A percentile compares a stretch with the other conserved stretches of the same genome.
phyloP scores from a whole-genome alignment of 2,888 invertebrate genomes.

The Elegia similella region DNA sequence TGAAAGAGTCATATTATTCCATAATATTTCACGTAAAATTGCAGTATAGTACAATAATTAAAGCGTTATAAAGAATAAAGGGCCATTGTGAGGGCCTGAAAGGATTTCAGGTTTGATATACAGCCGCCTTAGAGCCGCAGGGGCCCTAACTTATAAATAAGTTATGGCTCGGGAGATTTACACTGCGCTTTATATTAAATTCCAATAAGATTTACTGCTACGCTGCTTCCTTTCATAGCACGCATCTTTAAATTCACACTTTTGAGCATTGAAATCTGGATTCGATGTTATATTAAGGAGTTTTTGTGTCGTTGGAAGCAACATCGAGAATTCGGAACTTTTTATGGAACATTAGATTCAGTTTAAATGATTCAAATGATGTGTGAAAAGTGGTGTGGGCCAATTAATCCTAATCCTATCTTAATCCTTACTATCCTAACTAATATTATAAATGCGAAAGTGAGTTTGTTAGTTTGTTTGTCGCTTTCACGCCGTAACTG shows the following conservation, averaged over 20 bases:
- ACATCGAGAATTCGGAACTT: neutral
- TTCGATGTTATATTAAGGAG: neutral
- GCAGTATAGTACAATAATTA: conserved; percentile 29
- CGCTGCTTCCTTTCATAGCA: neutral
- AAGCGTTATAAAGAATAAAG: conserved; percentile 31
- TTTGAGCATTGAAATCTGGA: neutral
- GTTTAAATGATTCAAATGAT: neutral
- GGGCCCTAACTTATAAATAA: conserved; percentile 59
- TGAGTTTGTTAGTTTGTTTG: no score
- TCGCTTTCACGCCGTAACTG: no score
- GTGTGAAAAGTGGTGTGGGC: no score
- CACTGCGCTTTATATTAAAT: conserved; percentile 66
- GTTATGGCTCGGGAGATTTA: conserved; percentile 58
- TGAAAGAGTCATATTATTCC: neutral
- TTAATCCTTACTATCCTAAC: no score
- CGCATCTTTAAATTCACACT: conserved; percentile 2
- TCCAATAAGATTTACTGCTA: conserved; percentile 58
- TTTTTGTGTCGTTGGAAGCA: neutral
- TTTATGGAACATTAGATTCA: neutral
- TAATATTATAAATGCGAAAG: no score
- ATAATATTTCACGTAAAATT: neutral
- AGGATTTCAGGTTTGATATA: conserved; percentile 53
- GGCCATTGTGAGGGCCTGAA: conserved; percentile 39
- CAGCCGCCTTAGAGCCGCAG: conserved; percentile 48
- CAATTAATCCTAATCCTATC: no score